Conservation (phyloP, 2,113 vertebrate genomes). For the Notarius quadriscutis region DNA sequence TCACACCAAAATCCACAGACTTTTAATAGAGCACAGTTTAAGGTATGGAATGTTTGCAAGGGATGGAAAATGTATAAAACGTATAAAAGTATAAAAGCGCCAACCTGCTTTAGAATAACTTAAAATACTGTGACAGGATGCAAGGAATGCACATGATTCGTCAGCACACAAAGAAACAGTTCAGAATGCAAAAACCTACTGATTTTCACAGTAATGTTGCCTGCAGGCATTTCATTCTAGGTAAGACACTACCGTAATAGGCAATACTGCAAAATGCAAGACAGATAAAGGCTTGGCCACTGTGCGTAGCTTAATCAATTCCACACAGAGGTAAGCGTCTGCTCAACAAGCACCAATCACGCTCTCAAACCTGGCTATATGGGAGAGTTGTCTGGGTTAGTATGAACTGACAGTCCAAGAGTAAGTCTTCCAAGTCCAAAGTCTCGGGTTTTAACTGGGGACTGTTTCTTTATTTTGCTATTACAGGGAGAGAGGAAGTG, state of each 20-base stretch:
- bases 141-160: constrained; percentile 5
- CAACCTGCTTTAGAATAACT: neutral
- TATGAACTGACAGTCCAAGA: constrained; percentile 17
- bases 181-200: constrained; percentile 19
- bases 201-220: constrained; percentile 16
- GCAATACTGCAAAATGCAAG: constrained; percentile 39
- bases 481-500: constrained; percentile 37
- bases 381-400: neutral
- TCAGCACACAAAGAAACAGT: neutral
- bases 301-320: constrained; percentile 47
- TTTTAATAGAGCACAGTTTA: neutral
- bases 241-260: constrained; percentile 47
- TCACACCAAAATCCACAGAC: neutral
- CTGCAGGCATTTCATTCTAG: constrained; percentile 30
- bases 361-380: constrained; percentile 33
- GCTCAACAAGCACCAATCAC: constrained; percentile 28
- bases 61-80: neutral
- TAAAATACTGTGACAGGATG: constrained; percentile 3
- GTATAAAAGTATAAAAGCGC: neutral
- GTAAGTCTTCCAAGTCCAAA: constrained; percentile 31
- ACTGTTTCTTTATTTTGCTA: constrained; percentile 39
- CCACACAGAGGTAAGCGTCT: constrained; percentile 38
- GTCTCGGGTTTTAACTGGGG: constrained; percentile 12
- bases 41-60: constrained; percentile 1
- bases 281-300: constrained; percentile 41